Conservation (phyloP, 2,888 invertebrate species). For the Leucoptera coffeella region DNA sequence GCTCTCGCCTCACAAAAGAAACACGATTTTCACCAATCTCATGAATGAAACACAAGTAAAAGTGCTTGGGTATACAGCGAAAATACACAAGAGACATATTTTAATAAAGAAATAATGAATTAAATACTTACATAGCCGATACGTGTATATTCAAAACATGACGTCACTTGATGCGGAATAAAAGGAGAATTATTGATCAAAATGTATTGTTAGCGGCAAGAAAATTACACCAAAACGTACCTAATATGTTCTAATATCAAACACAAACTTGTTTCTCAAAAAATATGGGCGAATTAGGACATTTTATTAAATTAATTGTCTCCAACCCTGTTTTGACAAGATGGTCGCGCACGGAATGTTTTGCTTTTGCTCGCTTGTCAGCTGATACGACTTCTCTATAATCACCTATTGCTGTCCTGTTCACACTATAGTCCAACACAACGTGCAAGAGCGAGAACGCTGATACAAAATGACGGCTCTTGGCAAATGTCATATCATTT, state of each 20-base stretch:
- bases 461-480: no score
- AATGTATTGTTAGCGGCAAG: constrained; percentile 32
- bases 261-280: constrained; percentile 37
- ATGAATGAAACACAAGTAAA: constrained; percentile 50
- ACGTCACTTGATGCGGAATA: constrained; percentile 53
- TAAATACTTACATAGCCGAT: constrained; percentile 52
- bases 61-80: no score
- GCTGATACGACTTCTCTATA: constrained; percentile 46
- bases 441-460: no score
- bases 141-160: constrained; percentile 53
- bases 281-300: constrained; percentile 40
- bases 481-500: no score
- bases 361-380: constrained; percentile 57
- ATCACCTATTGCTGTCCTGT: background rate
- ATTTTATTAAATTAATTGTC: constrained; percentile 51
- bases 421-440: background rate
- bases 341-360: constrained; percentile 57
- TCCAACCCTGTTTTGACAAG: constrained; percentile 53
- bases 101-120: constrained; percentile 38
- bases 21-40: constrained; percentile 20
- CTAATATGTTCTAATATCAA: constrained; percentile 36
- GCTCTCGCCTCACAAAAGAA: no score
- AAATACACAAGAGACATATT: no score
- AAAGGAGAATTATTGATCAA: constrained; percentile 45
- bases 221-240: constrained; percentile 34